phyloP scores from a whole-genome alignment of 2,888 invertebrate species.

The Dicycla oo region DNA sequence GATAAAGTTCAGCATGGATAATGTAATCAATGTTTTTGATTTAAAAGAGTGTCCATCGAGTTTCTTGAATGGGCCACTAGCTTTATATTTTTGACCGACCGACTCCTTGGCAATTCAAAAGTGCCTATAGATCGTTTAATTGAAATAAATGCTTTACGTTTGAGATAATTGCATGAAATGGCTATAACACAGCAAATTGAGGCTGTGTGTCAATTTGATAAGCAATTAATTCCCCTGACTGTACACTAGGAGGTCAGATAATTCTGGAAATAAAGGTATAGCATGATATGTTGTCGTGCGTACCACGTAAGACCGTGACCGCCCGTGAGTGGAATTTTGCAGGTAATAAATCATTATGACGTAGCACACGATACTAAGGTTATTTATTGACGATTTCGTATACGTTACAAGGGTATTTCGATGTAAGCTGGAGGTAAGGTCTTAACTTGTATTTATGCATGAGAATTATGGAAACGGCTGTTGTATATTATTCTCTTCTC shows the following conservation, averaged over 20 bases:
- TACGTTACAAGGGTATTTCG: slow-evolving; percentile 29
- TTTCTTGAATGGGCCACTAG: no score
- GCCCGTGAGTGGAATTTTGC: slow-evolving; percentile 72
- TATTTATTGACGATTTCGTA: slow-evolving; percentile 49
- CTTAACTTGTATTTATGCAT: slow-evolving; percentile 13
- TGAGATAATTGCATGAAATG: background rate
- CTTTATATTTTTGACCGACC: no score
- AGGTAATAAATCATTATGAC: slow-evolving; percentile 77
- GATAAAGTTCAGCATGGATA: no score
- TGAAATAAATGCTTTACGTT: no score
- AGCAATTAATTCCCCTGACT: background rate
- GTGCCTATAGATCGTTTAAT: no score
- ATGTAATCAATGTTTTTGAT: no score
- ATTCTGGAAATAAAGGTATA: background rate
- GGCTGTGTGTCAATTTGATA: background rate
- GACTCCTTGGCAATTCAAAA: no score
- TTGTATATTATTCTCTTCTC: no score
- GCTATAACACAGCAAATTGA: background rate
- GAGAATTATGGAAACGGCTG: background rate
- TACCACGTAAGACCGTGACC: slow-evolving; percentile 63
- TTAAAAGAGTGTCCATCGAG: no score
- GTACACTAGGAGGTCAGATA: background rate
- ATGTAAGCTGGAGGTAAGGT: slow-evolving; percentile 9
- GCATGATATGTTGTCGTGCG: background rate
- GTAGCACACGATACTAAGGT: slow-evolving; percentile 56